Base-by-base conservation (phyloP, 2,797 vertebrate species). In the Leucoraja ocellata region DNA sequence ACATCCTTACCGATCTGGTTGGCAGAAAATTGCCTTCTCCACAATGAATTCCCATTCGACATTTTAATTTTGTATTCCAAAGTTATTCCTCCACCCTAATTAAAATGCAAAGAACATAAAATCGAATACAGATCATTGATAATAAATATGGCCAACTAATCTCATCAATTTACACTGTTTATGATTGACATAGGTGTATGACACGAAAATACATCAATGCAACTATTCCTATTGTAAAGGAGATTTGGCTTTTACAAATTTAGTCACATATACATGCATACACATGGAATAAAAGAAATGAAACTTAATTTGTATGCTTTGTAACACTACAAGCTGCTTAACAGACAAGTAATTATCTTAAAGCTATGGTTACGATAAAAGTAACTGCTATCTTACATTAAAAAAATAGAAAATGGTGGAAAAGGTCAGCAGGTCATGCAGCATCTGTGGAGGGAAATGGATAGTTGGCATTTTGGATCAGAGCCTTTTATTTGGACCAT, bases 21-120 rank as follows among this genome's bases (percentile, higher is more conserved):
- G 25, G 90, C 90, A 76, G 90, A 92, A 92, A 92, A 92, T 54
- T 92, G 90, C 58, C 39, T 92, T 92, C 90, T 76, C 90, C 90
- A 92, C 14, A 92, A 76, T 25, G 8, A 14, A 28, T 92, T 92
- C 25, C 90, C 90, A 76, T 92, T 92, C 14, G 39, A 74, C 90
- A 92, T 92, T 6, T 36, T 92, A 92, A 92, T 92, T 92, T 58
- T 28, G 46, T 92, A 92, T 54, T 92, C 90, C 65, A 92, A n/a
- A 54, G 21, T 25, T 92, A 92, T 92, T 92, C 68, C 90, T 54
- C 90, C 90, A 73, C 90, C 90, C 90, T 92, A 92, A 58, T 73
- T 92, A 92, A 74, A 76, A 74, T 21, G 71, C 11, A 76, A 36
- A 73, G 36, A 14, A 46, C 28, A 88, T 13, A n/a, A 84, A 28